These are phyloP conservation scores for Triplophysa bombifrons DNA, from an alignment of 2,797 vertebrate species.

Conservation along the genomic window DNA sequence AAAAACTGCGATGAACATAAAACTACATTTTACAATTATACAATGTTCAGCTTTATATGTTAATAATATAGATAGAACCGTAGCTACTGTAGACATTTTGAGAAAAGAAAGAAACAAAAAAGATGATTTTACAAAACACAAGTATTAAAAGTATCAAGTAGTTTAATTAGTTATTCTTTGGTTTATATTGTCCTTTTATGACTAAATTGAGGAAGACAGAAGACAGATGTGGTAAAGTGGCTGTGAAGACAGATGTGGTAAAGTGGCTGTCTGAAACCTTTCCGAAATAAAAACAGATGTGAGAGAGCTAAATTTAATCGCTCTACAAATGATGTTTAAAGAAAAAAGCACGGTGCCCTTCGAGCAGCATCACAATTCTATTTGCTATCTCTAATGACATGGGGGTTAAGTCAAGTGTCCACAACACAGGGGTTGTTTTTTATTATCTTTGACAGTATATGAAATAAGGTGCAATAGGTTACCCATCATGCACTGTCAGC, in stretches of 20 bases:
- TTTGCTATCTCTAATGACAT: not conserved
- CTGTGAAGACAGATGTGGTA: conserved; percentile 1
- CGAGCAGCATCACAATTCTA: not conserved
- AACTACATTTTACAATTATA: too few relatives aligned
- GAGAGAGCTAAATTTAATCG: not conserved
- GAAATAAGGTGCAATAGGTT: not conserved
- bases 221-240: not conserved
- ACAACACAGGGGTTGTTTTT: not conserved
- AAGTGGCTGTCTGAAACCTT: not conserved
- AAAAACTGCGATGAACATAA: not conserved
- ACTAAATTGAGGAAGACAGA: not conserved
- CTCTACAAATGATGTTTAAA: not conserved
- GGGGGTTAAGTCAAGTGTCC: not conserved
- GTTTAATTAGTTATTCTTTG: conserved; percentile 1
- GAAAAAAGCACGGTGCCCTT: not conserved
- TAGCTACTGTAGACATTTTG: not conserved
- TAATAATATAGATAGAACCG: not conserved
- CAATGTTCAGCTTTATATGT: too few relatives aligned
- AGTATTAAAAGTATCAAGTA: not conserved
- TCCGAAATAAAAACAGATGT: not conserved
- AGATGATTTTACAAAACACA: not conserved
- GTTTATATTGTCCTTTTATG: not conserved
- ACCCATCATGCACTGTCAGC: not conserved
- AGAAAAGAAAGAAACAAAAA: not conserved
- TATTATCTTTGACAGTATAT: not conserved